Conservation (phyloP, 2,888 invertebrate species). For the Campoplex capitator region DNA sequence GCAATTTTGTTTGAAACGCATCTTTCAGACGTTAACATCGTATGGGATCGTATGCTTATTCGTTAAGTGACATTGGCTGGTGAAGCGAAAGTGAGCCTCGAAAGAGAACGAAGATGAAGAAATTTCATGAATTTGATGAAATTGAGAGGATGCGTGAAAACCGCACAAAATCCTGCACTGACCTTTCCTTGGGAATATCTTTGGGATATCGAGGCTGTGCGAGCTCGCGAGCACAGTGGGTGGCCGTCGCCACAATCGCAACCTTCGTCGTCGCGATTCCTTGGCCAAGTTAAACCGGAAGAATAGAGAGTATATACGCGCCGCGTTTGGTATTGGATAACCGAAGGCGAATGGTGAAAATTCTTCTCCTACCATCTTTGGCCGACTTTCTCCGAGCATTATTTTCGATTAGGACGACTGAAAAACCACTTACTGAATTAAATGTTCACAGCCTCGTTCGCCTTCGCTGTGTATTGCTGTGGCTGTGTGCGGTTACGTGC, state of each 20-base stretch:
- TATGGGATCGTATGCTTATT: neutral
- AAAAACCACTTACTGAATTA: constrained; percentile 49
- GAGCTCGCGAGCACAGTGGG: constrained; percentile 51
- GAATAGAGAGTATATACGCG: constrained; percentile 1
- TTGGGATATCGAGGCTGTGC: constrained; percentile 31
- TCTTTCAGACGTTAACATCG: neutral
- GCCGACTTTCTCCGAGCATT: constrained; percentile 55
- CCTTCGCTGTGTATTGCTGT: neutral
- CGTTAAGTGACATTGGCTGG: neutral
- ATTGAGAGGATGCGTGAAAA: neutral
- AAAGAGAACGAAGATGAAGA: constrained; percentile 42
- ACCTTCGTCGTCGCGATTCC: constrained; percentile 56
- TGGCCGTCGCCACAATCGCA: constrained; percentile 61
- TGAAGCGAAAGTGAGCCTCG: constrained; percentile 50
- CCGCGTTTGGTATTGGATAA: neutral
- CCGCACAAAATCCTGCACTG: constrained; percentile 52
- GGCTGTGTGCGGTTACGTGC: constrained; percentile 18
- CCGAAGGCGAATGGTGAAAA: constrained; percentile 36
- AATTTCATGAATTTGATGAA: constrained; percentile 11
- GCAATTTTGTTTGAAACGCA: neutral
- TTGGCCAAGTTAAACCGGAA: constrained; percentile 68
- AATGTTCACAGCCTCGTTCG: constrained; percentile 3
- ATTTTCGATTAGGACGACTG: constrained; percentile 35
- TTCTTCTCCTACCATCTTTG: constrained; percentile 21
- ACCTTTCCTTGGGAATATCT: constrained; percentile 55